Percentiles rank a stretch among this genome's conserved stretches.
These are phyloP conservation scores for Leptobrachium ailaonicum DNA, from an alignment of 2,113 vertebrate species.

Conservation along the genomic window DNA sequence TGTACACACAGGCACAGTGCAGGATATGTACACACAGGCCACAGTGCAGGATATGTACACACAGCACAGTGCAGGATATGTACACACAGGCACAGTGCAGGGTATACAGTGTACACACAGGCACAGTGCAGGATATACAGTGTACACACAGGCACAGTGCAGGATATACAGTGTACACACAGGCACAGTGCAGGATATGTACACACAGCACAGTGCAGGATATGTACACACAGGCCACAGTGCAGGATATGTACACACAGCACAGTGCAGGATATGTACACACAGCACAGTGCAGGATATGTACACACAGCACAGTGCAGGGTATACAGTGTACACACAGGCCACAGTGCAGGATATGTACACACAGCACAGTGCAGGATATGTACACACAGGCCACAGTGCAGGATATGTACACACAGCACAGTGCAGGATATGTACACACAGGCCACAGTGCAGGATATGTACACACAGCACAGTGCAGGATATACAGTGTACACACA, in stretches of 20 bases:
- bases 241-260: background rate
- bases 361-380: background rate
- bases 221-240: constrained; percentile 19
- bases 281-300: constrained; percentile 6
- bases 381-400: accelerated
- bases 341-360: no score
- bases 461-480: background rate
- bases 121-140: no score
- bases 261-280: background rate
- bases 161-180: background rate
- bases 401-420: no score
- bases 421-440: constrained; percentile 36
- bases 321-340: no score
- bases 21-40: constrained; percentile 29
- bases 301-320: no score
- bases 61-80: background rate
- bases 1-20: background rate
- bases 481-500: constrained; percentile 5
- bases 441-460: constrained; percentile 9
- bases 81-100: constrained; percentile 15
- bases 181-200: background rate
- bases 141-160: no score
- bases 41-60: background rate
- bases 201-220: background rate
- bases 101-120: background rate